These are phyloP conservation scores for Acridotheres tristis DNA, from an alignment of 2,797 vertebrate species.

Conservation along the genomic window DNA sequence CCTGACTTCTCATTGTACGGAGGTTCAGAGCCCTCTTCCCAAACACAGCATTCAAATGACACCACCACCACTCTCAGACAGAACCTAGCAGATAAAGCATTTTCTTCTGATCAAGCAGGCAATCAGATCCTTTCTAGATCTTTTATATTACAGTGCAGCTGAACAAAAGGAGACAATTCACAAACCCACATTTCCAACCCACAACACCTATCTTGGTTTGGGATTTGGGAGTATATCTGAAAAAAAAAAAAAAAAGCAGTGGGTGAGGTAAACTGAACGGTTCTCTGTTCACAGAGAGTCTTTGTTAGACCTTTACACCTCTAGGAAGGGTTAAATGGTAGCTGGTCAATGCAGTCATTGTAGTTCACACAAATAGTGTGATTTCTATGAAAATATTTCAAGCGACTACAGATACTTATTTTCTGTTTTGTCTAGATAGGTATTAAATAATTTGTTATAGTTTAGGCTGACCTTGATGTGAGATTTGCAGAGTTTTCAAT, in stretches of 20 bases:
- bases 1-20: rapidly evolving
- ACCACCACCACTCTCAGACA: not conserved
- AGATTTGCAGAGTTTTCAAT: not conserved
- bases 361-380: not conserved
- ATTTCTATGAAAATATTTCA: not conserved
- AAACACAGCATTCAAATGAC: not conserved
- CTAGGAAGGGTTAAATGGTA: not conserved
- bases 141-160: not conserved
- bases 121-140: not conserved
- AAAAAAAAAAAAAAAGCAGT: not conserved
- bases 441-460: not conserved
- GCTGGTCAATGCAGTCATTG: not conserved
- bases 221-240: not conserved
- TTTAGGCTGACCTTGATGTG: not conserved
- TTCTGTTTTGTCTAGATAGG: not conserved
- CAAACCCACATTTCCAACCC: not conserved
- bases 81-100: not conserved
- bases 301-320: not conserved
- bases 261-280: not conserved
- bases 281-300: not conserved
- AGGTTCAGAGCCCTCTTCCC: not conserved
- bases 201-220: not conserved
- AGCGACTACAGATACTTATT: not conserved
- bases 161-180: not conserved
- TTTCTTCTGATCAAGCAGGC: not conserved